These are phyloP conservation scores for Panurus biarmicus DNA, from an alignment of 2,113 vertebrate species.

Conservation along the genomic window DNA sequence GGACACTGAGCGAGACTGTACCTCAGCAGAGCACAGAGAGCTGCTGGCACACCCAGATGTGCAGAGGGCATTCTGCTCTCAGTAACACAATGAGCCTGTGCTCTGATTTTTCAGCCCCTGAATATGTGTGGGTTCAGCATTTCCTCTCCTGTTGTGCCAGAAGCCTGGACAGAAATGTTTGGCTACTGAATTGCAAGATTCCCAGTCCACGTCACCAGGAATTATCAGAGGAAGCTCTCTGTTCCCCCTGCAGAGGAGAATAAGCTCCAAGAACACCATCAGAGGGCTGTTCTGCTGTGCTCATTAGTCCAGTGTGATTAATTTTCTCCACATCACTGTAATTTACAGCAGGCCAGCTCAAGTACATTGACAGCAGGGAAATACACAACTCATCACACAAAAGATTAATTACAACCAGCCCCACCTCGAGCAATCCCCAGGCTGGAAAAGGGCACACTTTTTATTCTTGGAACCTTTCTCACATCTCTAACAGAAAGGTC, in stretches of 20 bases:
- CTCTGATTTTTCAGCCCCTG: background rate
- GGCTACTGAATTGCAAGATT: background rate
- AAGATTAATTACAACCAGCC: constrained; percentile 28
- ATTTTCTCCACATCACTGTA: background rate
- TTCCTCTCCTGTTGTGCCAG: background rate
- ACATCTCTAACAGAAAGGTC: background rate
- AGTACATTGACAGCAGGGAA: constrained; percentile 1
- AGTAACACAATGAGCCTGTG: background rate
- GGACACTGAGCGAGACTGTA: background rate
- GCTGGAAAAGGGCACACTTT: constrained; percentile 13
- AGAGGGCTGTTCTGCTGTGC: background rate
- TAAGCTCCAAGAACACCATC: background rate
- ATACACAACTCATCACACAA: background rate
- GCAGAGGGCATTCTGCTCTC: background rate
- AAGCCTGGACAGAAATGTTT: background rate
- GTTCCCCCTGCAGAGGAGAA: background rate
- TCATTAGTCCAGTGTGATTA: constrained; percentile 1
- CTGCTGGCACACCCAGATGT: background rate
- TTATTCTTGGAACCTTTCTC: constrained; percentile 33
- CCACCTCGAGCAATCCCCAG: background rate
- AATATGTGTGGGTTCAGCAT: background rate
- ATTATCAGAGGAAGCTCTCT: background rate
- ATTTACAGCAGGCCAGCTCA: background rate
- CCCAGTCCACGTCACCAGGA: background rate
- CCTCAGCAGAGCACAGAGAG: background rate